Percentiles rank a stretch among this genome's conserved stretches.
phyloP scores from a whole-genome alignment of 1,140 invertebrate genomes.

The Rhopalosiphum maidis region DNA sequence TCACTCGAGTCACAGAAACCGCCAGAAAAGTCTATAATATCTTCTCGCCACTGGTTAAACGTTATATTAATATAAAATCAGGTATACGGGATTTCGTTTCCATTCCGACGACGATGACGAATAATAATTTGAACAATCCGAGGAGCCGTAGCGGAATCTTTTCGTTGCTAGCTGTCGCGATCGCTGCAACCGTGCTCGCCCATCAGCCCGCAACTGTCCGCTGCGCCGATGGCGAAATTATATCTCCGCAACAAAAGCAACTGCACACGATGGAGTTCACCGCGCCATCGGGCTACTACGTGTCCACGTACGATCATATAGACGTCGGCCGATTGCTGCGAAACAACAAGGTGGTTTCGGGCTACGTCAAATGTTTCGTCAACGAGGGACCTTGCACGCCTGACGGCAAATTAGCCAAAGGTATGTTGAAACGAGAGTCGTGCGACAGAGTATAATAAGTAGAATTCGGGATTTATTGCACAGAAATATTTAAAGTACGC shows the following conservation, averaged over 20 bases:
- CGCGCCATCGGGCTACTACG: neutral
- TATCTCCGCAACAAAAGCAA: neutral
- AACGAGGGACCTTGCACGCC: neutral
- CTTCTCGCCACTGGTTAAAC: neutral
- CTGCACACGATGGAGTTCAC: neutral
- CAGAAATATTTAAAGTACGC: too few relatives aligned
- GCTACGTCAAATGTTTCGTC: neutral
- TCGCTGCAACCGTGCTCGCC: neutral
- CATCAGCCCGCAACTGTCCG: neutral
- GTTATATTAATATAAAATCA: neutral
- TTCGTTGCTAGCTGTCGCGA: neutral
- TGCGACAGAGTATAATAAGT: too few relatives aligned
- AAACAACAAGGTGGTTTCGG: neutral
- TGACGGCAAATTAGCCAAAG: neutral
- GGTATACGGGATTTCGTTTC: neutral
- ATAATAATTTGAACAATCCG: neutral
- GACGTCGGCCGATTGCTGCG: neutral
- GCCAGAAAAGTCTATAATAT: neutral
- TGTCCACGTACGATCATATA: neutral
- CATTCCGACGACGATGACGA: neutral
- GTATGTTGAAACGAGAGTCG: neutral
- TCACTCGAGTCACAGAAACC: neutral
- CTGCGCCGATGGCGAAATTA: neutral
- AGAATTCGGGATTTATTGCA: too few relatives aligned
- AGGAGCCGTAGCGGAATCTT: neutral